phyloP scores from a whole-genome alignment of 1,140 invertebrate genomes.

The Bombus vancouverensis region DNA sequence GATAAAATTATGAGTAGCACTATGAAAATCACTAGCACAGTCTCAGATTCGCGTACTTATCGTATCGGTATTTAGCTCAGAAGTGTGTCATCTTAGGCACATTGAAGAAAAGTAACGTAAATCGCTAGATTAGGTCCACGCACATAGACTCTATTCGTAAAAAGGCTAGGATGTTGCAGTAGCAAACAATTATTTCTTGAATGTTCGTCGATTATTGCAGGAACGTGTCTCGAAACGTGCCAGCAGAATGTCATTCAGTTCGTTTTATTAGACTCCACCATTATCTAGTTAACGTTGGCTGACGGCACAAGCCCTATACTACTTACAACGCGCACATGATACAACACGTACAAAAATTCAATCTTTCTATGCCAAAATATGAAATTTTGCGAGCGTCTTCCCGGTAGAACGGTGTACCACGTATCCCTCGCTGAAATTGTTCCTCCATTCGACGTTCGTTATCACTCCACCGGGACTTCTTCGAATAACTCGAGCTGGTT shows the following conservation, averaged over 20 bases:
- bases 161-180: too few relatives aligned
- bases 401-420: not conserved
- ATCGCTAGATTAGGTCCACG: not conserved
- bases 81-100: not conserved
- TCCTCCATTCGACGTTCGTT: not conserved
- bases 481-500: constrained; percentile 44
- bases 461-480: not conserved
- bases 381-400: not conserved
- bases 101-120: not conserved
- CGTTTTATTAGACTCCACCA: not conserved
- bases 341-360: not conserved
- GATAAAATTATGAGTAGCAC: too few relatives aligned
- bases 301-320: not conserved
- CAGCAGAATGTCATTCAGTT: too few relatives aligned
- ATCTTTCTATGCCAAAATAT: not conserved
- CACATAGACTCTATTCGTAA: too few relatives aligned
- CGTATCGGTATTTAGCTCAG: not conserved
- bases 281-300: not conserved
- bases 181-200: too few relatives aligned
- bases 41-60: not conserved
- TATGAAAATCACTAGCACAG: not conserved
- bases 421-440: not conserved
- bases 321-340: not conserved
- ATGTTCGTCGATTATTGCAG: fast-evolving
- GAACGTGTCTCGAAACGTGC: not conserved